These are phyloP conservation scores for Gonioctena quinquepunctata DNA, from an alignment of 1,140 invertebrate genomes.

Conservation along the genomic window DNA sequence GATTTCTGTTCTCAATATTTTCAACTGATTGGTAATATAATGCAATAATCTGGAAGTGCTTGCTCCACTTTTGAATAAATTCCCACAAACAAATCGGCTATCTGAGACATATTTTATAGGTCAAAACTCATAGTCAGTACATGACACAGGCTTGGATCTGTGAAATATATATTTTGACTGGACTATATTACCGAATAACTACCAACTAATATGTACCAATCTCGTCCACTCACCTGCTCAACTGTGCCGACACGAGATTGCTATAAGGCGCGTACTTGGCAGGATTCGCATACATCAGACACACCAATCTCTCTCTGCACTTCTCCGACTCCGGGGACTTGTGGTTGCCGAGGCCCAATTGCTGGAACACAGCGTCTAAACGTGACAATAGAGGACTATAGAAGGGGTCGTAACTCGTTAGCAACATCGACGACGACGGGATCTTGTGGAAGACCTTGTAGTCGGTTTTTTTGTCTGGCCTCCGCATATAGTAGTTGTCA, in stretches of 20 bases:
- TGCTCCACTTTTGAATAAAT: too few species aligned
- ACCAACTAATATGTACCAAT: background rate
- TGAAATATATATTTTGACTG: too few species aligned
- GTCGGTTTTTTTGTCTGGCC: conserved; percentile 53
- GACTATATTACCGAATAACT: too few species aligned
- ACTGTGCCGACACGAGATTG: conserved; percentile 82
- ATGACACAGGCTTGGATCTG: too few species aligned
- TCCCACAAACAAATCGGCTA: too few species aligned
- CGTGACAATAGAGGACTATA: conserved; percentile 81
- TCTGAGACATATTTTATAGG: too few species aligned
- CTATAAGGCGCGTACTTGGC: conserved; percentile 85
- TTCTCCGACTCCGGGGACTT: conserved; percentile 64
- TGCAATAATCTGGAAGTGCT: too few species aligned
- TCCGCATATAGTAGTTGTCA: conserved; percentile 60
- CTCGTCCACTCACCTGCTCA: conserved; percentile 68
- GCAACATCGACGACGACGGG: conserved; percentile 75
- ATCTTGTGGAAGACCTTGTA: conserved; percentile 79
- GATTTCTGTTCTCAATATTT: too few species aligned
- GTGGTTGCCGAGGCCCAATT: conserved; percentile 64
- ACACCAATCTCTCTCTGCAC: conserved; percentile 80
- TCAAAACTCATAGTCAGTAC: too few species aligned
- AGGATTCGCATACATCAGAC: conserved; percentile 82
- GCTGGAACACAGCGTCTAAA: conserved; percentile 79
- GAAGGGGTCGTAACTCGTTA: conserved; percentile 85
- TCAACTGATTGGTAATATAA: too few species aligned